These are phyloP conservation scores for Epirrhoe tristata DNA, from an alignment of 2,888 invertebrate species.

Conservation along the genomic window DNA sequence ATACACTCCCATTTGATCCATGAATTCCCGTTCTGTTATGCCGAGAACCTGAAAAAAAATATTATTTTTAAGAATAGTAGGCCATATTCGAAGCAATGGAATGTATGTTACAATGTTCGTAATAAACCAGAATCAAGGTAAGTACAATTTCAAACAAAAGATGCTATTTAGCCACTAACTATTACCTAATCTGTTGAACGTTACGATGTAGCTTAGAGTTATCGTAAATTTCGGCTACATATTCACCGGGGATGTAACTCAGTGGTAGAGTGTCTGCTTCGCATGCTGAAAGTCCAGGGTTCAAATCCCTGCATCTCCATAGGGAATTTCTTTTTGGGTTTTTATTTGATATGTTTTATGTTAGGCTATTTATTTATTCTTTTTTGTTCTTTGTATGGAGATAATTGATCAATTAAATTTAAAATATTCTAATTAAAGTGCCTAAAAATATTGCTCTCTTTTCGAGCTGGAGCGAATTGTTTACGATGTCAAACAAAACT, in stretches of 20 bases:
- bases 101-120: no score
- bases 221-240: constrained; percentile 40
- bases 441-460: no score
- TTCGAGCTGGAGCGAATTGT: no score
- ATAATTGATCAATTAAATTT: no score
- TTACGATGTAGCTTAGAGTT: not conserved
- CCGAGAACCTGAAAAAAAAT: constrained; percentile 88
- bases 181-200: not conserved
- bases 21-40: constrained; percentile 95
- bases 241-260: constrained; percentile 76
- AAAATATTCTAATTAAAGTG: no score
- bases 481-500: no score
- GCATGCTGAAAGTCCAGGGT: constrained; percentile 89
- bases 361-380: no score
- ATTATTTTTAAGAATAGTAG: not conserved
- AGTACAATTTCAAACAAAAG: no score
- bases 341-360: constrained; percentile 4
- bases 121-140: no score
- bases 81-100: no score
- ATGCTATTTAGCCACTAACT: not conserved
- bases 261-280: constrained; percentile 88
- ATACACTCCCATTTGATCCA: constrained; percentile 97
- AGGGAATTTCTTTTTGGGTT: not conserved
- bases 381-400: no score
- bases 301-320: constrained; percentile 88